A percentile compares a stretch with the other conserved stretches of the same genome.
phyloP scores from a whole-genome alignment of 2,113 vertebrate species.

The Onychorhynchus coronatus region DNA sequence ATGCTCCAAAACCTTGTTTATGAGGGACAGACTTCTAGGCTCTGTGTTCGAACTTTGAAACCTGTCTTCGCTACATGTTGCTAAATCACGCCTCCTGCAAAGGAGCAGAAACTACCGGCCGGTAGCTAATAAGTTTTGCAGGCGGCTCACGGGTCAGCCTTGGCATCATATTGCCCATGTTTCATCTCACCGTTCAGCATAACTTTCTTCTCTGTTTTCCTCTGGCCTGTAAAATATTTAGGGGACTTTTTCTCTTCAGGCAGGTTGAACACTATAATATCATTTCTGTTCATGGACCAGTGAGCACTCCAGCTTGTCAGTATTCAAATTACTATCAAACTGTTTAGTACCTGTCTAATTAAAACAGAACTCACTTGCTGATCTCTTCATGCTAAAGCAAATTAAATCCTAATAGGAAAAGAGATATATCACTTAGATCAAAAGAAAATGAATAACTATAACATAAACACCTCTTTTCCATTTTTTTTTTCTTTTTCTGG shows the following conservation, averaged over 20 bases:
- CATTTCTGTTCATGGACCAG: conserved; percentile 59
- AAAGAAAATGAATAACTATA: conserved; percentile 59
- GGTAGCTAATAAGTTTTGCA: not conserved
- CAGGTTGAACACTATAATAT: conserved; percentile 24
- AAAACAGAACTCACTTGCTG: conserved; percentile 68
- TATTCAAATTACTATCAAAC: conserved; percentile 66
- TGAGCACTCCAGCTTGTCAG: conserved; percentile 60
- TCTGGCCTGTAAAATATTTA: conserved; percentile 37
- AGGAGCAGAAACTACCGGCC: not conserved
- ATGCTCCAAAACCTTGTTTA: not conserved
- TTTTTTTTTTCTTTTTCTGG: not conserved
- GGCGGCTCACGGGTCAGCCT: not conserved
- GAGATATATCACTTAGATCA: conserved; percentile 64
- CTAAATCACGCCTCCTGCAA: not conserved
- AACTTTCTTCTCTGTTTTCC: not conserved
- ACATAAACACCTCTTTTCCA: conserved; percentile 1
- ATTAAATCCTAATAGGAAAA: conserved; percentile 69
- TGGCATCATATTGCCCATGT: not conserved
- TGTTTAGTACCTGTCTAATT: conserved; percentile 73
- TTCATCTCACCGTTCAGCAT: not conserved
- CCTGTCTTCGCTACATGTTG: not conserved
- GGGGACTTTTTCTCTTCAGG: conserved; percentile 8
- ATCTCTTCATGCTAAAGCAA: conserved; percentile 64
- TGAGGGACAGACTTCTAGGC: not conserved
- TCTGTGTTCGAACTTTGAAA: not conserved